Evolutionary conservation across 1,140 invertebrate genomes (phyloP), one percentile per base, ranked within the genome.

Genomic region (Orius insidiosus): DNA sequence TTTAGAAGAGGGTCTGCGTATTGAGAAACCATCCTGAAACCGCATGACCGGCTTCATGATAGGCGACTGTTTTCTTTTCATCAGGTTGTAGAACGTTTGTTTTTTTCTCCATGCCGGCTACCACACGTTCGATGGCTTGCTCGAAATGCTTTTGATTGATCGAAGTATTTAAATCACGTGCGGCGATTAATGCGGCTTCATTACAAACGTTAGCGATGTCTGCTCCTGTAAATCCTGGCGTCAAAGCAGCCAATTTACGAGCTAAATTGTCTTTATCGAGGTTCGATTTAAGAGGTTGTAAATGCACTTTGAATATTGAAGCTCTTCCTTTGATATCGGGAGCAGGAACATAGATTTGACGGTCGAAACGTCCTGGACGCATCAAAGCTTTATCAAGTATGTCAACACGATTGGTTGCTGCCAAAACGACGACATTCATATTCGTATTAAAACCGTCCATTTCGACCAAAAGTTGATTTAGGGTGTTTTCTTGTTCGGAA

Each of bases 181-280:
- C 94, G 3, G 94, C 94, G 52, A 98, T 98, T 16, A 99, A 65
- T 4, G 95, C 95, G 7, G 95, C 94, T 69, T 99, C 95, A 60
- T 99, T 99, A 60, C 95, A 98, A 4, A 98, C 93, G 66, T 98
- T 98, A 1, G 94, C 90, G 59, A 99, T 97, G 61, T 98, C 95
- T 43, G 95, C 95, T 51, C 83, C n/a, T 45, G 89, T 94, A 57
- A 95, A 95, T 30, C 90, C 92, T 53, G 89, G 90, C 10, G 90
- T 96, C 37, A 94, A 68, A 5, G 92, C 88, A 45, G 92, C 89
- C 81, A 97, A 86, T 67, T 95, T 96, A 34, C 90, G 67, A 0
- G 94, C 72, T 36, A 98, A 63, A 19, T 88, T 84, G 7, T 75
- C 67, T 63, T 96, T 97, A 60, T 97, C 78, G 18, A 98, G 56